Evolutionary conservation across 2,888 invertebrate genomes (phyloP).

Genomic region (Pseudococcus viburni): DNA sequence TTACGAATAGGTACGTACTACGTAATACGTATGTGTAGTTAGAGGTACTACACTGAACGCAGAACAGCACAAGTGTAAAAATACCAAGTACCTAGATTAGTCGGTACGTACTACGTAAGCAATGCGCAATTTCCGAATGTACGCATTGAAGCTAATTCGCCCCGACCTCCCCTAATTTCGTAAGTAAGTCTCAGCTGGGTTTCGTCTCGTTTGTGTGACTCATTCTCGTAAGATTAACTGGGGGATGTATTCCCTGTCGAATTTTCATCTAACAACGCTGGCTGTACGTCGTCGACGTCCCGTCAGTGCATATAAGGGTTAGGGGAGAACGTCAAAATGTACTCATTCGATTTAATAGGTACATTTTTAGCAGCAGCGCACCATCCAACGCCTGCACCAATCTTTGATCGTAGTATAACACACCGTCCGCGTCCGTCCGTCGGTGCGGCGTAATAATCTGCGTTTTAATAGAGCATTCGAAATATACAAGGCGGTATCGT

Average conservation of each 20-base stretch:
- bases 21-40: no score
- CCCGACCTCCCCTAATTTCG: background rate
- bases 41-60: background rate
- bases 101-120: background rate
- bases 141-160: conserved; percentile 23
- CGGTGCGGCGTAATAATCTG: conserved; percentile 11
- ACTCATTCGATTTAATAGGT: conserved; percentile 13
- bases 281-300: background rate
- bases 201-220: conserved; percentile 39
- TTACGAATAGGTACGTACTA: background rate
- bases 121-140: conserved; percentile 9
- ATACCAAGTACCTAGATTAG: background rate
- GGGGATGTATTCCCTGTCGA: conserved; percentile 34
- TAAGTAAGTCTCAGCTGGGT: conserved; percentile 38
- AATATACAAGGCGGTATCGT: background rate
- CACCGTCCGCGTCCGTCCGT: background rate
- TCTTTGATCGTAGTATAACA: background rate
- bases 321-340: conserved; percentile 1
- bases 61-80: background rate
- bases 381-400: background rate
- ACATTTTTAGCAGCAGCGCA: background rate
- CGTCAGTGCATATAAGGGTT: background rate
- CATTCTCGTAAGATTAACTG: conserved; percentile 31
- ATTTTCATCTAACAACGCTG: background rate
- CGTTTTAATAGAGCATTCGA: conserved; percentile 28